These are phyloP conservation scores for Celastrina argiolus DNA, from an alignment of 2,888 invertebrate species.

Conservation along the genomic window DNA sequence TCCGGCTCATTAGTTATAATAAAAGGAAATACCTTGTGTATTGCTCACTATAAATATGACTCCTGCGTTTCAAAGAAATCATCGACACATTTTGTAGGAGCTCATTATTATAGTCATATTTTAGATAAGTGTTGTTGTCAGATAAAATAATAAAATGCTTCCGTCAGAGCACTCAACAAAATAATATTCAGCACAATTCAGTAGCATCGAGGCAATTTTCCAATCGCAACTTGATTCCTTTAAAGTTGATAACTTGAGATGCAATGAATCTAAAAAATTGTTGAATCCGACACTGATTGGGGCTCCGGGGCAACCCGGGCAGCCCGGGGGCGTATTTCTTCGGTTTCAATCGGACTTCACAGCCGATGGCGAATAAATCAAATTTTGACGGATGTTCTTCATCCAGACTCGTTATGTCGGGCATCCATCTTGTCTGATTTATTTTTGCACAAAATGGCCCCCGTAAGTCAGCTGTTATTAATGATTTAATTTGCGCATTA, in stretches of 20 bases:
- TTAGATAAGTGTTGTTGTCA: too few relatives aligned
- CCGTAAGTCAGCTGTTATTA: background rate
- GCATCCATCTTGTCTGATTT: slow-evolving; percentile 12
- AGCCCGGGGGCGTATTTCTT: background rate
- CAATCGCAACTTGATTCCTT: too few relatives aligned
- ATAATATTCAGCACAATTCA: too few relatives aligned
- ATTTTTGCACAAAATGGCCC: slow-evolving; percentile 13
- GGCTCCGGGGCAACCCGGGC: background rate
- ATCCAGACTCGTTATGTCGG: slow-evolving; percentile 9
- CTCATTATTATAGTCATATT: too few relatives aligned
- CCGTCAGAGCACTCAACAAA: too few relatives aligned
- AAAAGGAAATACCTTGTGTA: too few relatives aligned
- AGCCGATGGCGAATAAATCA: background rate
- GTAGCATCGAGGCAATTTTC: too few relatives aligned
- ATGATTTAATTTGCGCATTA: background rate
- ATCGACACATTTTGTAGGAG: too few relatives aligned
- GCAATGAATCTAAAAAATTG: background rate
- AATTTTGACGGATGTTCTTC: slow-evolving; percentile 1
- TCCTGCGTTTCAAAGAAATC: too few relatives aligned
- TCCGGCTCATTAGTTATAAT: too few relatives aligned
- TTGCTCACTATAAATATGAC: too few relatives aligned
- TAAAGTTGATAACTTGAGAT: background rate
- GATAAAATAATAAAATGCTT: too few relatives aligned
- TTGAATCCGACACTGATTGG: background rate
- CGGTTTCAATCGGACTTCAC: background rate